These are phyloP conservation scores for Chamaea fasciata DNA, from an alignment of 2,113 vertebrate species.

Conservation along the genomic window DNA sequence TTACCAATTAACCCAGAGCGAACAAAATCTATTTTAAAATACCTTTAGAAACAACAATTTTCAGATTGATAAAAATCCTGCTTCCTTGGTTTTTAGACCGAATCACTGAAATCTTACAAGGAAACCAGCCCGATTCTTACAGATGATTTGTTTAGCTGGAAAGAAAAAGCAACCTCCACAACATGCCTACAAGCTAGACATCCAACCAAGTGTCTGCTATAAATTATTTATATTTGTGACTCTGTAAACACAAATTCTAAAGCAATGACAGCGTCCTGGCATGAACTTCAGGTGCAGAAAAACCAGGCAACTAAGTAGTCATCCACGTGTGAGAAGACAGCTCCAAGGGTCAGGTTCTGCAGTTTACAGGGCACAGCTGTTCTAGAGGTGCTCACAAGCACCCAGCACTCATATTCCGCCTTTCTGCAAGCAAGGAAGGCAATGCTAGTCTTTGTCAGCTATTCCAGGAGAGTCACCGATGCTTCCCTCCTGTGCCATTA, in stretches of 20 bases:
- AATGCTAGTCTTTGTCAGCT: neutral
- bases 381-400: neutral
- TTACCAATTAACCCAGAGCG: neutral
- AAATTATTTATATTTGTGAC: neutral
- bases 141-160: neutral
- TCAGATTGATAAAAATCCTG: neutral
- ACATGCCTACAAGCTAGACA: neutral
- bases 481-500: neutral
- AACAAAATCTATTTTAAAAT: neutral
- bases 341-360: neutral
- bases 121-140: neutral
- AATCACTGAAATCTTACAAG: neutral
- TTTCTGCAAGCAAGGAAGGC: neutral
- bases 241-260: neutral
- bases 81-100: neutral
- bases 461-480: neutral
- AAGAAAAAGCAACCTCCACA: neutral
- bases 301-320: neutral
- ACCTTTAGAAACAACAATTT: accelerated
- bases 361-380: neutral
- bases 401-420: neutral
- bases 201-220: neutral
- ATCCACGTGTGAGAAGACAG: neutral
- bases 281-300: neutral
- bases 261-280: neutral